A percentile compares a stretch with the other conserved stretches of the same genome.
phyloP scores from a whole-genome alignment of 2,113 vertebrate species.

The Leptosomus discolor region DNA sequence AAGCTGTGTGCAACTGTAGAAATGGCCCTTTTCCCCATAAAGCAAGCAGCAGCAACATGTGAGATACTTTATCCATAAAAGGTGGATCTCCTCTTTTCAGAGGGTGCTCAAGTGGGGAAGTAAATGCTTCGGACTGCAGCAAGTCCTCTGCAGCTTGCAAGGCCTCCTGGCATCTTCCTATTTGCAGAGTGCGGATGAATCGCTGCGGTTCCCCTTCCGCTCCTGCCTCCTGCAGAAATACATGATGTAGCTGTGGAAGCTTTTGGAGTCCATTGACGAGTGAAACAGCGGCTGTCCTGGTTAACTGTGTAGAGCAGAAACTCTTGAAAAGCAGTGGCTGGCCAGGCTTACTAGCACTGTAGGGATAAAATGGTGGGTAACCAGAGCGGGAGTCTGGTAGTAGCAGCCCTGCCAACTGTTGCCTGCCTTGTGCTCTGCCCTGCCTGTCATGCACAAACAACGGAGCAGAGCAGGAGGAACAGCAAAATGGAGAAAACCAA shows the following conservation, averaged over 20 bases:
- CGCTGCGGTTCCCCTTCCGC: rapidly evolving
- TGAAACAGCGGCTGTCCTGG: not conserved
- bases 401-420: not conserved
- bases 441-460: rapidly evolving
- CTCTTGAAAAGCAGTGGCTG: not conserved
- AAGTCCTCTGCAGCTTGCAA: not conserved
- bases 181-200: not conserved
- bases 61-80: not conserved
- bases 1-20: not conserved
- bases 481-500: not conserved
- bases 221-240: not conserved
- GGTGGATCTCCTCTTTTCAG: not conserved
- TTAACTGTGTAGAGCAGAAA: not conserved
- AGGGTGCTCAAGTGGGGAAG: not conserved
- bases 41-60: not conserved
- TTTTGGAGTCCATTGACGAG: not conserved
- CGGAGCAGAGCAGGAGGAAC: not conserved
- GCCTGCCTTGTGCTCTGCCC: not conserved
- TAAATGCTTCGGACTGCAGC: not conserved
- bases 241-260: not conserved
- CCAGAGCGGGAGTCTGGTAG: not conserved
- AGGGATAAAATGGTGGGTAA: not conserved
- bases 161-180: not conserved
- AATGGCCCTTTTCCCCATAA: not conserved
- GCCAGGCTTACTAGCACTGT: not conserved